These are phyloP conservation scores for Propsilocerus akamusi DNA, from an alignment of 1,140 invertebrate species.

Conservation along the genomic window DNA sequence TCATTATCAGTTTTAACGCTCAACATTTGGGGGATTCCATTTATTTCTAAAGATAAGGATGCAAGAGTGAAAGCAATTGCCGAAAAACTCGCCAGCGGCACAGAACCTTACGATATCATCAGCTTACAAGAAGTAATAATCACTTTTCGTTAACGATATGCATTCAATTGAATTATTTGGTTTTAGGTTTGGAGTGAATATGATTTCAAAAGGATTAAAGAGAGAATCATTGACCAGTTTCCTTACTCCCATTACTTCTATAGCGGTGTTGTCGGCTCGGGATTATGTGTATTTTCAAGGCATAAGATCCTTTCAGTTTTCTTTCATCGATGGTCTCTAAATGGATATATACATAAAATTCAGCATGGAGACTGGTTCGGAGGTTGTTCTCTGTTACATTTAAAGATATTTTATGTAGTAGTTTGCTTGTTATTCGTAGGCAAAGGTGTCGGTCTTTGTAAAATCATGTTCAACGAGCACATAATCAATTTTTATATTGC, in stretches of 20 bases:
- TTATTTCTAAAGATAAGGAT: slow-evolving; percentile 54
- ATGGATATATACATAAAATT: slow-evolving; percentile 91
- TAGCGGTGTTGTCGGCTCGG: slow-evolving; percentile 83
- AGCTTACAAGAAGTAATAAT: slow-evolving; percentile 87
- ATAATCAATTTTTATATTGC: slow-evolving; percentile 36
- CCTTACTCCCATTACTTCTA: slow-evolving; percentile 86
- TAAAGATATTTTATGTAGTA: not conserved
- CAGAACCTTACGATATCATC: slow-evolving; percentile 77
- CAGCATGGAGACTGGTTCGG: slow-evolving; percentile 97
- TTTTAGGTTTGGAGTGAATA: slow-evolving; percentile 59
- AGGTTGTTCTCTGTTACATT: too few species aligned
- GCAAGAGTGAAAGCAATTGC: slow-evolving; percentile 65
- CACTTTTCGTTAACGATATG: too few species aligned
- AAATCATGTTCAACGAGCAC: slow-evolving; percentile 43
- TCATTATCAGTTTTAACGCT: slow-evolving; percentile 21
- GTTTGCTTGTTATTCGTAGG: slow-evolving; percentile 26
- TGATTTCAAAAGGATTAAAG: slow-evolving; percentile 54
- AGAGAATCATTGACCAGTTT: slow-evolving; percentile 36
- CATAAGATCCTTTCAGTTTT: slow-evolving; percentile 74
- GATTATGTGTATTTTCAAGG: slow-evolving; percentile 77
- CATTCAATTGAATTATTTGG: slow-evolving; percentile 59
- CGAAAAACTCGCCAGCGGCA: slow-evolving; percentile 40
- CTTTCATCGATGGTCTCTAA: slow-evolving; percentile 84
- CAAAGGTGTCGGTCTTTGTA: slow-evolving; percentile 85
- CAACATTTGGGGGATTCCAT: slow-evolving; percentile 54